Evolutionary conservation across 2,888 invertebrate species (phyloP), one percentile per base, ranked within the genome.

Genomic region (Silvanus unidentatus): DNA sequence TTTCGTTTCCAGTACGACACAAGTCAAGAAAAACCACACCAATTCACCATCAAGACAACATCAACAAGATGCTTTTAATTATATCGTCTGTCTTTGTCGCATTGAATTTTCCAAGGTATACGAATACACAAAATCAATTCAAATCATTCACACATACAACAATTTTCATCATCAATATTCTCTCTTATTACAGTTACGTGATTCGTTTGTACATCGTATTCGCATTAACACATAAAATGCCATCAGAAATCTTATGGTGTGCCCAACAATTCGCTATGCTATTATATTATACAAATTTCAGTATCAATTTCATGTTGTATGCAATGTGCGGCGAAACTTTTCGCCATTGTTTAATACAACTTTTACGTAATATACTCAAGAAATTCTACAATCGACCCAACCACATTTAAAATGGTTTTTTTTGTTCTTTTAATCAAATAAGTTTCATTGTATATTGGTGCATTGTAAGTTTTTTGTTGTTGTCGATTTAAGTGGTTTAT

Each of bases 1-100:
- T 22, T 32, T 12, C 4, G 3, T 49, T 66, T 65, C 8, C 65
- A 77, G 77, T 75, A 55, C 61, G 73, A 15, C 69, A 71, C 46
- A 68, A 72, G 2, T 72, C 74, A 0, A 70, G 71, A 16, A 64
- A 70, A 55, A 65, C 70, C 16, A 68, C 71, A 10, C 73, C 75
- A 0, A 70, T 72, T 1, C 71, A 72, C 50, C 75, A 73, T 44
- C 78, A 79, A 58, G 75, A 77, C 44, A 78, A 71, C 55, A 77
- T 82, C 27, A 82, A 81, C n/a, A 81, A 81, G 65, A 81, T 82
- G 78, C 68, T 83, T 13, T 69, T 83, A 1, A 69, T 82, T 2
- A 80, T 82, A 40, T 81, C 82, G n/a, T 75, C 81, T 0, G 79
- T 80, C 5, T 83, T 83, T 60, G 73, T 83, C 13, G 65, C 79